A percentile compares a stretch with the other conserved stretches of the same genome.
These are phyloP conservation scores for Cebus imitator DNA, from an alignment of 2,113 vertebrate species.

Conservation along the genomic window DNA sequence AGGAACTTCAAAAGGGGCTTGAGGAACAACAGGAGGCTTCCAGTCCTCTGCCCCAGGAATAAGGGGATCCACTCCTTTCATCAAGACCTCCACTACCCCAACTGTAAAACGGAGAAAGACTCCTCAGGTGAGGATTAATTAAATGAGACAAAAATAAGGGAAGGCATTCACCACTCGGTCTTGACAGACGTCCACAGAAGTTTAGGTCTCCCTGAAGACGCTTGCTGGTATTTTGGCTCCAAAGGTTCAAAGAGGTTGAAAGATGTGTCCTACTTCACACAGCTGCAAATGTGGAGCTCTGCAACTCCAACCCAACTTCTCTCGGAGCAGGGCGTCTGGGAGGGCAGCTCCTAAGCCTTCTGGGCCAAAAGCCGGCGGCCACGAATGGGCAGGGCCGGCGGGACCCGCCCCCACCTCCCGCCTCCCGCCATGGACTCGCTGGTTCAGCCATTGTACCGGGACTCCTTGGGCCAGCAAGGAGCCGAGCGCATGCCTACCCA, in stretches of 20 bases:
- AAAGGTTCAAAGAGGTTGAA: not conserved
- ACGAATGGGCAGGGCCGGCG: rapidly evolving
- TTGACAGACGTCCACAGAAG: not conserved
- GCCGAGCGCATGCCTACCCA: rapidly evolving
- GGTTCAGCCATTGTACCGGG: not conserved
- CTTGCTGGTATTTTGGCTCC: not conserved
- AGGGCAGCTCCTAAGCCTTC: not conserved
- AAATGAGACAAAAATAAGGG: not conserved
- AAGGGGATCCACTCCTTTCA: not conserved
- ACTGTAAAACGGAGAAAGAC: not conserved
- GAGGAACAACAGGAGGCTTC: not conserved
- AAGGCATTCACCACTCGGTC: not conserved
- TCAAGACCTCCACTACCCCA: not conserved
- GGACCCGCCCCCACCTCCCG: not conserved
- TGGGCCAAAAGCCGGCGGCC: rapidly evolving
- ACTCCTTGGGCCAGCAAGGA: not conserved
- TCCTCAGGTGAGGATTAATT: not conserved
- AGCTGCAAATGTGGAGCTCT: not conserved
- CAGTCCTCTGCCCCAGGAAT: too few relatives aligned
- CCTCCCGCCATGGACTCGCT: not conserved
- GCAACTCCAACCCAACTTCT: not conserved
- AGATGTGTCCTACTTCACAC: not conserved
- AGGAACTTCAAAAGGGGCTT: not conserved
- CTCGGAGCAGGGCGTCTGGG: not conserved
- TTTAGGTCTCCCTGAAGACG: not conserved